Evolutionary conservation across 2,113 vertebrate species (phyloP), one percentile per base, ranked within the genome.

Genomic region (Recurvirostra avosetta): DNA sequence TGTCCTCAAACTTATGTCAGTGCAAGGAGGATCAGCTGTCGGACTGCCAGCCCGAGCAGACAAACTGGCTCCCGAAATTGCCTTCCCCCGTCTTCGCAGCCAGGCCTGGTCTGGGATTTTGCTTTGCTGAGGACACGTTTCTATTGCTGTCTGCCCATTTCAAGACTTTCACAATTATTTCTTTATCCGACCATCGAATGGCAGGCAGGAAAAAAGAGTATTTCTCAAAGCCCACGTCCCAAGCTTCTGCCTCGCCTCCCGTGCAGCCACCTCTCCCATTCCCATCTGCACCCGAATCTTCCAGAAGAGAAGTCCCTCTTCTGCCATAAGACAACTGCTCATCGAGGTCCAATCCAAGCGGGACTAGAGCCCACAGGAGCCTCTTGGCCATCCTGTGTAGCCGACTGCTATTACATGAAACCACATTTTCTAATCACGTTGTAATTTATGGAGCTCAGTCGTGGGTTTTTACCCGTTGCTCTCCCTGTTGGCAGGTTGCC

Each of bases 391-490:
- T 74, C 52, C 70, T 32, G 7, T 36, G 17, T 29, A 88, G 56
- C 43, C 0, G 15, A 81, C 16, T 75, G 56, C 65, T 84, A 41
- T 50, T 82, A 82, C 25, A 93, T 90, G 62, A 89, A 94, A 53
- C 36, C 15, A 21, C 40, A 25, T 90, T 91, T 86, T 83, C 77
- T 90, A 72, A 93, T 79, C 77, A 45, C 4, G 1, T 12, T 92
- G 52, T 85, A 81, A 88, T 93, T 96, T 49, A 76, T 56, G 77
- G 56, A 91, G 90, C 56, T 96, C 87, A 65, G n/a, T n/a, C 43
- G 50, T 40, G 61, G 84, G 70, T 53, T 91, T 84, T 90, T 52
- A 92, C 73, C 77, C 10, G 0, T 52, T 0, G 3, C 61, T 78
- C 32, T 89, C 87, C 80, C 14, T 6, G 43, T 21, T 93, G 90